Conservation (phyloP, 2,888 invertebrate species). For the Petrolisthes manimaculis region DNA sequence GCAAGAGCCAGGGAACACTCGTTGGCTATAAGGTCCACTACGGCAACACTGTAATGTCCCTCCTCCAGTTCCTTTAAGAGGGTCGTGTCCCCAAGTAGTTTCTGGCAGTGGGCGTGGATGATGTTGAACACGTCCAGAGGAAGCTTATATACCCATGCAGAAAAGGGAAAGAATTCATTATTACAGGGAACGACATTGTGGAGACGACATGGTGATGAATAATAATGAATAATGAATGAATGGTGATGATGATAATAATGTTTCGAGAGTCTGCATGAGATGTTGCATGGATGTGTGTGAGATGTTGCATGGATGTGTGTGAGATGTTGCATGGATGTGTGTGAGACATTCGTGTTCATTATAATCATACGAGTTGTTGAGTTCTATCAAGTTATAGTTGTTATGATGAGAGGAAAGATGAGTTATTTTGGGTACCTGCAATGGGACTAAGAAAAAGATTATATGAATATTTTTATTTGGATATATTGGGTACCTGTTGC, state of each 20-base stretch:
- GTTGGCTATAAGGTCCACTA: slow-evolving; percentile 68
- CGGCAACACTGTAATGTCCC: slow-evolving; percentile 67
- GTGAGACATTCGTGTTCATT: no score
- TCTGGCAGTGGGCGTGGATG: slow-evolving; percentile 63
- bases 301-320: no score
- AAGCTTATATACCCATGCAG: neutral
- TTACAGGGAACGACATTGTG: neutral
- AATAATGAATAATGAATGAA: neutral
- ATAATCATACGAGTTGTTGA: no score
- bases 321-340: neutral
- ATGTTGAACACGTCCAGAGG: slow-evolving; percentile 64
- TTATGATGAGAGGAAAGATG: no score
- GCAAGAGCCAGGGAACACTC: slow-evolving; percentile 68
- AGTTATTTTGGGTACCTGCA: no score
- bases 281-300: no score
- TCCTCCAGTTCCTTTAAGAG: slow-evolving; percentile 63
- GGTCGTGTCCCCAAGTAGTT: slow-evolving; percentile 58
- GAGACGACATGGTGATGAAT: no score
- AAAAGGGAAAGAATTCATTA: neutral
- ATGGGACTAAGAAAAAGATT: no score
- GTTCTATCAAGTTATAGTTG: no score
- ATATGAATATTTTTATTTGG: no score
- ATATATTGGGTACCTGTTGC: no score
- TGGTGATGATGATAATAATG: neutral
- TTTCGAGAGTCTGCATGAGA: neutral